These are phyloP conservation scores for Stomatorhinus ivindoensis DNA, from an alignment of 2,113 vertebrate species.

Conservation along the genomic window DNA sequence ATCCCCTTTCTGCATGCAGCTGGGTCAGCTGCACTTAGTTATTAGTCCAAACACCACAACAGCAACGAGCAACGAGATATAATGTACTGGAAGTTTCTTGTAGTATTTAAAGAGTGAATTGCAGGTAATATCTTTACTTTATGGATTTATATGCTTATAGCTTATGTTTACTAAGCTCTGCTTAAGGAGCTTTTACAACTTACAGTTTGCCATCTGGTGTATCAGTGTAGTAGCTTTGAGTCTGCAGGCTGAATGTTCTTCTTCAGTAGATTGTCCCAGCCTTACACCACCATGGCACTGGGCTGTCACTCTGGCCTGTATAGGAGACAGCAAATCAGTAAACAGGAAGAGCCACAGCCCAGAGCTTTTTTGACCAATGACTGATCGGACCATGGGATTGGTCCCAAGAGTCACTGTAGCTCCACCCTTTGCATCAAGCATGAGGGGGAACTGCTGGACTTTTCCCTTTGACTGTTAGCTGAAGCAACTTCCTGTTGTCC, in stretches of 20 bases:
- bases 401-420: not conserved
- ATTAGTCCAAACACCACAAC: no score
- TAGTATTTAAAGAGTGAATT: not conserved
- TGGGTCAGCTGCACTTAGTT: not conserved
- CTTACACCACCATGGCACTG: not conserved
- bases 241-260: not conserved
- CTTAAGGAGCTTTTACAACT: not conserved
- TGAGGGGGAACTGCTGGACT: not conserved
- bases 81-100: not conserved
- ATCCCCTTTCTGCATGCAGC: not conserved
- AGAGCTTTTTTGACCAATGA: not conserved
- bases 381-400: not conserved
- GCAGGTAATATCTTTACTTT: not conserved
- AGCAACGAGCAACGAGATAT: not conserved
- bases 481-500: not conserved
- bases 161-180: not conserved
- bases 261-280: not conserved
- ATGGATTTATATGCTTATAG: not conserved
- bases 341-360: not conserved
- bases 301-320: not conserved
- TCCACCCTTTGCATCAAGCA: not conserved
- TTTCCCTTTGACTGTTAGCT: not conserved
- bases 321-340: not conserved
- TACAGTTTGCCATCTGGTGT: not conserved
- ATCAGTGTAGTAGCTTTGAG: not conserved